Base-by-base conservation (phyloP, 2,113 vertebrate species). In the Leucoraja erinaceus region DNA sequence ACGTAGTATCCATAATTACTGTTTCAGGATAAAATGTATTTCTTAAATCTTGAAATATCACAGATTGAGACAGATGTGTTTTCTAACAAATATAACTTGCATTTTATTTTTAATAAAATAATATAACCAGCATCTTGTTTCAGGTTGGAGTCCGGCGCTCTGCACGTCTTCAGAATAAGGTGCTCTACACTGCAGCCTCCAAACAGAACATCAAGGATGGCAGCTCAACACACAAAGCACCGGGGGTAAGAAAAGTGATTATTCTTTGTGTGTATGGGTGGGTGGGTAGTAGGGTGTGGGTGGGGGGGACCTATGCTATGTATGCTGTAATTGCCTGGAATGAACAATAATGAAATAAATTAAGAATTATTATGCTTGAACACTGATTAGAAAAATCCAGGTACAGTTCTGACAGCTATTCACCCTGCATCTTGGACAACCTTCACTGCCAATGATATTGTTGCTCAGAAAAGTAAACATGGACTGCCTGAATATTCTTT, bases 111-210 rank as follows among this genome's bases (percentile, higher is more conserved):
- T 7, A 16, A 12, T 88, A 18, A n/a, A 61, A 63, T 88, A 88
- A 63, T 72, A 88, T 88, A 31, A 59, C 28, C 61, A 63, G 63
- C 14, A 16, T 63, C 59, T 88, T 88, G 59, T 88, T 88, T 88
- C 63, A 88, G 83, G 83, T 88, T 88, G 83, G 83, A n/a, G 16
- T 63, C 59, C 83, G 83, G 5, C 83, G 83, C 31, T 88, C 83
- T 63, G 83, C 83, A 31, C 83, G 83, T n/a, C 12, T 88, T 31
- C 38, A 12, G 83, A 88, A 88, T 16, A 88, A 5, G 59, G 83
- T 31, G 28, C 83, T 88, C n/a, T 66, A 59, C 63, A 6, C 59
- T 5, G 59, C 28, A 88, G 83, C 1, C 59, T n/a, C 83, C 12
- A 63, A 33, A 31, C 83, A 88, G 83, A 18, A 63, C 61, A 12